These are phyloP conservation scores for Thamnophis sirtalis DNA, from an alignment of 2,113 vertebrate species.

Conservation along the genomic window DNA sequence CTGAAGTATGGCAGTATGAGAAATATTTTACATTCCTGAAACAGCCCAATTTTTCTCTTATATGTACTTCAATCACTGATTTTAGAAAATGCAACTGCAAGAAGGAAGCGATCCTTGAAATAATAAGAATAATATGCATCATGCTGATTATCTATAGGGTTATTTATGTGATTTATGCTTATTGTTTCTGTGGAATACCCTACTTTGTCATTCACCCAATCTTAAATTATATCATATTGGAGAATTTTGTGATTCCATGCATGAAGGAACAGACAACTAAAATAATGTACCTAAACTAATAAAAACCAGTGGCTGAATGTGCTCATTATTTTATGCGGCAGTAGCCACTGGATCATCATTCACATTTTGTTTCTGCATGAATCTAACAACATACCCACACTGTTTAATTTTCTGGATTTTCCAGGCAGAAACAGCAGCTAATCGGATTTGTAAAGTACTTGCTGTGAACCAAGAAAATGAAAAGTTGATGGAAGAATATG, in stretches of 20 bases:
- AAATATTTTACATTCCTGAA: neutral
- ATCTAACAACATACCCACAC: constrained; percentile 27
- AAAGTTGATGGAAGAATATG: constrained; percentile 98
- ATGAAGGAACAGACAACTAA: neutral
- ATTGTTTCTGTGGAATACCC: neutral
- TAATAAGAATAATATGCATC: neutral
- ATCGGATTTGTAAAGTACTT: constrained; percentile 96
- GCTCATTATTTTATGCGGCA: neutral
- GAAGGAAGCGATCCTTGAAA: neutral
- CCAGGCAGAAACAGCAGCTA: constrained; percentile 97
- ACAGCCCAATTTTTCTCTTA: neutral
- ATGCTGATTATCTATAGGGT: neutral
- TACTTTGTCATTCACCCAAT: neutral
- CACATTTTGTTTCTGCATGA: neutral
- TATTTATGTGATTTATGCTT: neutral
- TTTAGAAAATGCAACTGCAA: neutral
- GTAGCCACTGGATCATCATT: neutral
- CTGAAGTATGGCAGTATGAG: neutral
- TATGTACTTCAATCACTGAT: neutral
- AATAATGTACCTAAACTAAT: neutral
- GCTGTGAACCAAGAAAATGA: constrained; percentile 99
- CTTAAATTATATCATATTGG: neutral
- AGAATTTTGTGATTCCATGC: neutral
- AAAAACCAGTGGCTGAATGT: neutral
- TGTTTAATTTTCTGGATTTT: constrained; percentile 64